Base-by-base conservation (phyloP, 1,140 invertebrate species). In the Sycobia sp. region DNA sequence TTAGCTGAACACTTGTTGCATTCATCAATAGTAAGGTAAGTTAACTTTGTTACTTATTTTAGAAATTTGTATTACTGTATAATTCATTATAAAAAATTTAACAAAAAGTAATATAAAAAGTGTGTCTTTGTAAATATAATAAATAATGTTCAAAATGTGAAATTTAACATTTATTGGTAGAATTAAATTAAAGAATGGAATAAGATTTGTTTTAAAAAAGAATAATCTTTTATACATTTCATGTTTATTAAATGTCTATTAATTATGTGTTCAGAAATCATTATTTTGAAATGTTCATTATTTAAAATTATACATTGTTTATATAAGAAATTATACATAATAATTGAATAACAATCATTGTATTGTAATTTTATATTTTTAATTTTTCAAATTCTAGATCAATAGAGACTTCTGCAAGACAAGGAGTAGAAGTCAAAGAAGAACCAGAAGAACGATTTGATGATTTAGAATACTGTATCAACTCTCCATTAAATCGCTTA, bases 371-470 rank as follows among this genome's bases (percentile, higher is more conserved):
- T 14, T 47, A 0, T 23, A 47, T 47, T 25, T 7, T n/a, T n/a
- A n/a, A n/a, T 39, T 10, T 7, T 59, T 32, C 20, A 9, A 27
- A 54, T 54, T 44, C 20, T 10, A 62, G 60, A 41, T 55, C 44
- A n/a, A 5, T 32, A 29, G 59, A 62, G 22, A 16, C 27, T 54
- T n/a, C n/a, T 39, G 22, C 44, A 22, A 38, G 27, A 8, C 60
- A 55, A 57, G 66, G 67, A 18, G 61, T 74, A 7, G 73, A 77
- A 11, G 72, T 80, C 1, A 80, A 80, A 47, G 73, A 76, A 47
- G 77, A 80, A 32, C 74, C 75, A 10, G 72, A 78, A 44, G 75
- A 78, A 44, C 73, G 76, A 32, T 75, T 73, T 7, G 74, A 78
- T 44, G 73, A 74, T 39, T 58, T 77, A 2, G 76, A 78, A 13